Evolutionary conservation across 2,113 vertebrate species (phyloP).

Genomic region (Prionailurus viverrinus): DNA sequence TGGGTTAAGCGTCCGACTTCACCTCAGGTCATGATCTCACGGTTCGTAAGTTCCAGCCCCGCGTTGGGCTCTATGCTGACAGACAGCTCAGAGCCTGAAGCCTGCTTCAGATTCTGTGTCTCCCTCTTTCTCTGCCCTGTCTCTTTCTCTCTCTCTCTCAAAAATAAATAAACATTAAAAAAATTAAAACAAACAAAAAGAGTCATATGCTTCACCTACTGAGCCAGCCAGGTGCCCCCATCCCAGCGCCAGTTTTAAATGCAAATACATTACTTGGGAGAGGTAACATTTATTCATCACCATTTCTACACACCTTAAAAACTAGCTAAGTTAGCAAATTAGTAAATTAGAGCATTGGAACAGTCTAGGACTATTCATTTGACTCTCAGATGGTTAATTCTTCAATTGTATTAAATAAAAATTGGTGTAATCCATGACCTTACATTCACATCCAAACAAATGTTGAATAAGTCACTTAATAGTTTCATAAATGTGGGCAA

Average conservation of each 20-base stretch:
- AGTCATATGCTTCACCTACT: neutral
- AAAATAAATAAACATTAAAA: no score
- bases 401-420: constrained; percentile 39
- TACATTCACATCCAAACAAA: neutral
- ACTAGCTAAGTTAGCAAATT: neutral
- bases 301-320: neutral
- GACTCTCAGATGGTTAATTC: neutral
- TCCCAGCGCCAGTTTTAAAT: neutral
- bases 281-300: neutral
- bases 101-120: no score
- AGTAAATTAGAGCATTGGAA: neutral
- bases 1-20: no score
- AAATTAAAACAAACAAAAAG: neutral
- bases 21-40: no score
- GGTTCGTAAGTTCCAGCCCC: no score
- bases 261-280: neutral
- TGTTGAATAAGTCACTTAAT: neutral
- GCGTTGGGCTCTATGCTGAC: no score
- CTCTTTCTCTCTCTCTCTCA: no score
- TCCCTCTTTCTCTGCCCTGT: no score
- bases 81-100: no score
- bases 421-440: neutral
- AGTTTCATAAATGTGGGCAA: neutral
- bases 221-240: neutral
- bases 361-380: neutral